phyloP scores from a whole-genome alignment of 2,797 vertebrate genomes.

The Limnodromus scolopaceus region DNA sequence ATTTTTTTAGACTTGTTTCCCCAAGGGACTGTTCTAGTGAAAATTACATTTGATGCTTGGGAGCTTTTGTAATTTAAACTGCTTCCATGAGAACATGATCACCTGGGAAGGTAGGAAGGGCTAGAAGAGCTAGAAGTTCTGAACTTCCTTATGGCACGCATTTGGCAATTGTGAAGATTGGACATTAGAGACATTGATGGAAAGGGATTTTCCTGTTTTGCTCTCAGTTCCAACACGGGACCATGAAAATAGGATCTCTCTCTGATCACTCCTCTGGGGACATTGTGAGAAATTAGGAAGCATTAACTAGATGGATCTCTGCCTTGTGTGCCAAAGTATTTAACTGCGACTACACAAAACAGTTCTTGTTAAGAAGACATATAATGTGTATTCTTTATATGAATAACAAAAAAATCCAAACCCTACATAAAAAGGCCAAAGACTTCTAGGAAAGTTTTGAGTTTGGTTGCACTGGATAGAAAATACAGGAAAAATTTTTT shows the following conservation, averaged over 20 bases:
- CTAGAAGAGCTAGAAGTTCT: neutral
- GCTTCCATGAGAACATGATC: neutral
- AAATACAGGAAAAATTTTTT: neutral
- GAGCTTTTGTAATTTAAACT: neutral
- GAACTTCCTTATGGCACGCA: neutral
- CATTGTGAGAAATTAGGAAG: neutral
- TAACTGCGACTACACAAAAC: neutral
- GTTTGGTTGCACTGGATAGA: neutral
- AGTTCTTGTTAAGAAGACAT: fast-evolving
- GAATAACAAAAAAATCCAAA: fast-evolving
- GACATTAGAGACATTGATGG: neutral
- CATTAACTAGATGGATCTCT: neutral
- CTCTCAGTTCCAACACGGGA: neutral
- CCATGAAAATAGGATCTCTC: neutral
- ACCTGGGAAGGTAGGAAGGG: neutral
- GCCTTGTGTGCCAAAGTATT: neutral
- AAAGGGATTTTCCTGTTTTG: neutral
- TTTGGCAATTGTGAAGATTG: neutral
- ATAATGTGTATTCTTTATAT: neutral
- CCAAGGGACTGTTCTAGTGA: neutral
- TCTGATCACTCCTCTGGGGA: neutral
- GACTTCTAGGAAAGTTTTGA: neutral
- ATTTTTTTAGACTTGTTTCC: neutral
- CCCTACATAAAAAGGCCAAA: neutral
- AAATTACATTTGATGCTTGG: neutral